These are phyloP conservation scores for Mechanitis mazaeus DNA, from an alignment of 2,888 invertebrate genomes.

Conservation along the genomic window DNA sequence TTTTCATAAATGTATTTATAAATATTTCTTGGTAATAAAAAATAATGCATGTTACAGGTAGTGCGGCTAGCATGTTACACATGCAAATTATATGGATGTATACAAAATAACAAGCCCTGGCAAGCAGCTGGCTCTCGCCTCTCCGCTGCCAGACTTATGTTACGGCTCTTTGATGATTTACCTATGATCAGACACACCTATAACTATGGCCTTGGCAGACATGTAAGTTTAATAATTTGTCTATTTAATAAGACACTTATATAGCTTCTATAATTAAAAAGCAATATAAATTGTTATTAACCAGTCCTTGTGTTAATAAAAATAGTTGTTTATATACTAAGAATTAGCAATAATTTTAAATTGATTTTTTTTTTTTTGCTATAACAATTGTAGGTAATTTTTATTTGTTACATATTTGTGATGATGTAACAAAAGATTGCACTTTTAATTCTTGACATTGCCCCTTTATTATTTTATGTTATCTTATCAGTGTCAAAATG, in stretches of 20 bases:
- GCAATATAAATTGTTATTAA: no score
- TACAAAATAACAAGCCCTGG: constrained; percentile 75
- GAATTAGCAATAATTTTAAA: no score
- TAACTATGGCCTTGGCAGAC: constrained; percentile 82
- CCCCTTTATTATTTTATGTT: neutral
- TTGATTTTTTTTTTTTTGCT: no score
- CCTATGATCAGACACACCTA: constrained; percentile 86
- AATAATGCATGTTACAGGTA: constrained; percentile 65
- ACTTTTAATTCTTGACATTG: no score
- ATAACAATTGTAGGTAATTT: no score
- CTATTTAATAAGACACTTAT: neutral
- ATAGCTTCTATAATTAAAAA: no score
- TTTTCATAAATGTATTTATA: constrained; percentile 8
- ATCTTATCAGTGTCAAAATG: neutral
- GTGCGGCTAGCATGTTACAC: constrained; percentile 87
- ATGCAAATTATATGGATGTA: constrained; percentile 82
- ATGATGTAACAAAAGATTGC: no score
- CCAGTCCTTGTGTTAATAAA: no score
- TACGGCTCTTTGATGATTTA: constrained; percentile 89
- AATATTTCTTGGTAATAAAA: constrained; percentile 4
- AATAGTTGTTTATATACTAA: no score
- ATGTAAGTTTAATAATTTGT: constrained; percentile 49
- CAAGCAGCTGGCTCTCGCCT: constrained; percentile 82
- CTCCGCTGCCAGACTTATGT: constrained; percentile 84
- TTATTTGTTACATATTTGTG: no score